A percentile compares a stretch with the other conserved stretches of the same genome.
Conservation (phyloP, 2,797 vertebrate species). For the Gymnothorax javanicus region DNA sequence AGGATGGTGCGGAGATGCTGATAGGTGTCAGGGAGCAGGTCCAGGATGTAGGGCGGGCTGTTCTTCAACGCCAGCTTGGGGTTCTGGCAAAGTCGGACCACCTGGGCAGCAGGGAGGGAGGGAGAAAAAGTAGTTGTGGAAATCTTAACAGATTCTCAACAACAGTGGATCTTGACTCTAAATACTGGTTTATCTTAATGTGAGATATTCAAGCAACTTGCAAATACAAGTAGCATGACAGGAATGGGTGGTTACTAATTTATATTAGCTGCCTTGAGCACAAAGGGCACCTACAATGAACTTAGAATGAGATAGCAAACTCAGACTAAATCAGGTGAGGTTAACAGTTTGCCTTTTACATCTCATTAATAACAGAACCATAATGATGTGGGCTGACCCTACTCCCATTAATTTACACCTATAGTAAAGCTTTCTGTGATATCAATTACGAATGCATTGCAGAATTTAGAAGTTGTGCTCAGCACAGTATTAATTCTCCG, state of each 20-base stretch:
- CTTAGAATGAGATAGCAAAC: background rate
- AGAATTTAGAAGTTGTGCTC: background rate
- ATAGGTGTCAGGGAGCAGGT: conserved; percentile 96
- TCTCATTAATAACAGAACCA: background rate
- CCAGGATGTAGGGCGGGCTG: conserved; percentile 98
- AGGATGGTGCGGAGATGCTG: conserved; percentile 95
- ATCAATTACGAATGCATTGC: background rate
- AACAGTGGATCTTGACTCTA: background rate
- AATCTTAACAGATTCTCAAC: background rate
- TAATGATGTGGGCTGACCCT: background rate
- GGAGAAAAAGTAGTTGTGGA: background rate
- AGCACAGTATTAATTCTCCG: background rate
- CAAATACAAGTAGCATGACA: background rate
- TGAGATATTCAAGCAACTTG: background rate
- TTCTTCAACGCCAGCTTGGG: conserved; percentile 96
- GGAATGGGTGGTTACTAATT: background rate
- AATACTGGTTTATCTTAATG: background rate
- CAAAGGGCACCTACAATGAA: too few species aligned
- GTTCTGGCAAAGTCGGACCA: conserved; percentile 96
- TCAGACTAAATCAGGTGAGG: background rate
- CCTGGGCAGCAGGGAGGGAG: conserved; percentile 67
- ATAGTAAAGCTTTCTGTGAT: background rate
- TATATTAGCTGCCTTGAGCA: background rate
- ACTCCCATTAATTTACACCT: background rate
- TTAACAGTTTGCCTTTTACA: background rate